A percentile compares a stretch with the other conserved stretches of the same genome.
Evolutionary conservation across 2,797 vertebrate genomes (phyloP).

Genomic region (Alosa sapidissima): DNA sequence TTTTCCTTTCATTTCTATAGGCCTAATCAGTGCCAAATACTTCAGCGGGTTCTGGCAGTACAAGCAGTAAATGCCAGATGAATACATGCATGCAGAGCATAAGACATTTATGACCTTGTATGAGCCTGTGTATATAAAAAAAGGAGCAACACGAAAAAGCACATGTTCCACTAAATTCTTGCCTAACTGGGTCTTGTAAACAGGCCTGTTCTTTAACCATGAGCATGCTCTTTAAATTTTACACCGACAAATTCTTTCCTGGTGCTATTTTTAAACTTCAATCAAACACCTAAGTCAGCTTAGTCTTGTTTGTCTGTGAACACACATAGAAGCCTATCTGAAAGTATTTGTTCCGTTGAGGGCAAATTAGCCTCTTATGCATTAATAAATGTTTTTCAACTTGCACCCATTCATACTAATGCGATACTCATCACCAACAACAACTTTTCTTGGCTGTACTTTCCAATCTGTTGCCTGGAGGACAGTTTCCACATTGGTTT

Average conservation of each 20-base stretch:
- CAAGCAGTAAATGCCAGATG: background rate
- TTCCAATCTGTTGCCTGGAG: background rate
- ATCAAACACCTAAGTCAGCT: background rate
- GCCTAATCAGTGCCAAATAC: slow-evolving; percentile 6
- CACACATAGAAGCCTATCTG: background rate
- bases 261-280: slow-evolving; percentile 5
- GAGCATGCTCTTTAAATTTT: slow-evolving; percentile 28
- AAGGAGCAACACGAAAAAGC: slow-evolving; percentile 22
- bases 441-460: background rate
- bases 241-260: slow-evolving; percentile 25
- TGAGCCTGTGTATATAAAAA: slow-evolving; percentile 25
- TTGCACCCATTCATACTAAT: background rate
- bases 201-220: slow-evolving; percentile 28
- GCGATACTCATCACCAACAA: background rate
- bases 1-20: background rate
- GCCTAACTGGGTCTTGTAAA: slow-evolving; percentile 35
- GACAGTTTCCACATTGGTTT: background rate
- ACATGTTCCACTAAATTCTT: slow-evolving; percentile 41
- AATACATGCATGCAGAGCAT: background rate
- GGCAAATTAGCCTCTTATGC: background rate
- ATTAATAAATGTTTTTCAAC: background rate
- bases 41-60: background rate
- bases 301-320: background rate
- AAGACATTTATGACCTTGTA: slow-evolving; percentile 28
- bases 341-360: background rate